phyloP scores from a whole-genome alignment of 2,113 vertebrate genomes.

The Myiozetetes cayanensis region DNA sequence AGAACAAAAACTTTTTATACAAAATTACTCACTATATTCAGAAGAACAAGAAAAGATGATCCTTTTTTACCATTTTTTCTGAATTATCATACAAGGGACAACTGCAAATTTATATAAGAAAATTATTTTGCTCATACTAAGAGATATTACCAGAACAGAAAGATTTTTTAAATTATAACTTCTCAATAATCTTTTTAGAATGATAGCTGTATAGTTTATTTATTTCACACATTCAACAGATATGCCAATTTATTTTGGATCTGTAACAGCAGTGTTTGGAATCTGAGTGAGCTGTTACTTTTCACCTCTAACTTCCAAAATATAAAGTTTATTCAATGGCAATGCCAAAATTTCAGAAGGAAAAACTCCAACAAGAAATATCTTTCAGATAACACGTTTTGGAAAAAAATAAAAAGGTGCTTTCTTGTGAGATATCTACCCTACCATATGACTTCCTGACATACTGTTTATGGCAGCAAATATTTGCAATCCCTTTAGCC shows the following conservation, averaged over 20 bases:
- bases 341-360: not conserved
- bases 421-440: not conserved
- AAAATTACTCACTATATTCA: not conserved
- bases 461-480: not conserved
- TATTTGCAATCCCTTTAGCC: not conserved
- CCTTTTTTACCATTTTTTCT: not conserved
- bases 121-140: not conserved
- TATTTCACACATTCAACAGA: not conserved
- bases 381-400: not conserved
- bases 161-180: not conserved
- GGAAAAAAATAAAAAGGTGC: not conserved
- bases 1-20: not conserved
- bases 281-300: not conserved
- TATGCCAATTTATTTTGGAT: not conserved
- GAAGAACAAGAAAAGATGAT: not conserved
- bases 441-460: not conserved
- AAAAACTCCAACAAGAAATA: not conserved
- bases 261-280: not conserved
- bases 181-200: not conserved
- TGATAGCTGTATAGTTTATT: not conserved
- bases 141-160: not conserved
- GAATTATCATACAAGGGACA: not conserved
- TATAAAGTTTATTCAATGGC: not conserved
- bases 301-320: not conserved
- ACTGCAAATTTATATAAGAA: not conserved